These are phyloP conservation scores for Sebastes cheni DNA, from an alignment of 2,797 vertebrate genomes.

Conservation along the genomic window DNA sequence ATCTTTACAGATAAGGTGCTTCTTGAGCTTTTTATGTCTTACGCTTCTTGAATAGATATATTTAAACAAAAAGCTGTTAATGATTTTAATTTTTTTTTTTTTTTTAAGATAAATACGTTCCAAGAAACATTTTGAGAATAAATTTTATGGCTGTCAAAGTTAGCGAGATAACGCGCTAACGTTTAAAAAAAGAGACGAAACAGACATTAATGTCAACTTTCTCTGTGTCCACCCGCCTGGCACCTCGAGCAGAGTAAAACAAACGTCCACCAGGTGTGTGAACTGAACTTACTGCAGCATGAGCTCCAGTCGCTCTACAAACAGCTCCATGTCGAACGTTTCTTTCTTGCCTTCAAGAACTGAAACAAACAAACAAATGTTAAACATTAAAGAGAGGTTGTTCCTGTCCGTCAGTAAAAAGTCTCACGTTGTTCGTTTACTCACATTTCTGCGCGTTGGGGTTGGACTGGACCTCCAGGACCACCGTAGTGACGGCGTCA, in stretches of 20 bases:
- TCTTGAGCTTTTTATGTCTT: too few species aligned
- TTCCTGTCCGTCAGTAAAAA: neutral
- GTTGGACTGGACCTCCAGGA: constrained; percentile 96
- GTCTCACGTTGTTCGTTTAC: neutral
- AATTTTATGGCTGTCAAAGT: accelerated
- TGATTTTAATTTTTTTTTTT: too few species aligned
- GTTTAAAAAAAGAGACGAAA: too few species aligned
- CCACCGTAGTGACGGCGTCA: constrained; percentile 91
- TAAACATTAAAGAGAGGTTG: neutral
- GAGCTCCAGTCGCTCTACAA: constrained; percentile 88
- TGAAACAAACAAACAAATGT: constrained; percentile 59
- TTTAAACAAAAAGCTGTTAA: too few species aligned
- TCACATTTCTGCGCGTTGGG: constrained; percentile 93
- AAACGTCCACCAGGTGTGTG: neutral
- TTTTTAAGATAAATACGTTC: too few species aligned
- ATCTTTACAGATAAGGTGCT: too few species aligned
- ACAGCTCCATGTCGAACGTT: constrained; percentile 85
- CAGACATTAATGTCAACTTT: too few species aligned
- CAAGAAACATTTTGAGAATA: too few species aligned
- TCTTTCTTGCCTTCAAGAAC: constrained; percentile 81
- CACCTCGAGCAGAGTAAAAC: neutral
- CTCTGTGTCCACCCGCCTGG: neutral
- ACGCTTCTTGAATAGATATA: too few species aligned
- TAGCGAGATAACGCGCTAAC: accelerated
- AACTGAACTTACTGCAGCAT: constrained; percentile 92